A percentile compares a stretch with the other conserved stretches of the same genome.
Evolutionary conservation across 2,888 invertebrate species (phyloP).

Genomic region (Luperina nickerlii): DNA sequence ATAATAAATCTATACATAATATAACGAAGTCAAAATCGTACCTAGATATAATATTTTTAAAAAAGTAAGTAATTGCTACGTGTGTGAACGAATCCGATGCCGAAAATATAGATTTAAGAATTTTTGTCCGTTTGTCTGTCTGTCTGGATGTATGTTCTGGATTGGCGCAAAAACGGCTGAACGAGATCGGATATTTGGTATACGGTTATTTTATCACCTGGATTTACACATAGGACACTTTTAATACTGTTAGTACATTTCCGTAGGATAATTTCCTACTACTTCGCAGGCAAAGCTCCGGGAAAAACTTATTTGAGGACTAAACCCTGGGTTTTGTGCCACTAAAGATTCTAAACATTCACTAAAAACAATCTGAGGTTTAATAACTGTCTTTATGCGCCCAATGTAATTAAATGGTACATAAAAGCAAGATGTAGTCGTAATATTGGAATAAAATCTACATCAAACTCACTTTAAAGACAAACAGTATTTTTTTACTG

Average conservation of each 20-base stretch:
- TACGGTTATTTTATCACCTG: neutral
- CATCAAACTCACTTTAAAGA: conserved; percentile 39
- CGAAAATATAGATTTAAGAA: neutral
- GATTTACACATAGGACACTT: neutral
- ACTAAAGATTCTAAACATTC: neutral
- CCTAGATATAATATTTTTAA: neutral
- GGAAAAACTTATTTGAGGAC: neutral
- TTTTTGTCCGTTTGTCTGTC: neutral
- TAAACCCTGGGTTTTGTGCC: neutral
- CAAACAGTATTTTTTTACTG: conserved; percentile 35
- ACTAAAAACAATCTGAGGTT: neutral
- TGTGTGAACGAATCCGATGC: neutral
- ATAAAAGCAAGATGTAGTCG: conserved; percentile 35
- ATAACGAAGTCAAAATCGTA: neutral
- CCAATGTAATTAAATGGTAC: conserved; percentile 28
- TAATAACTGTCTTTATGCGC: conserved; percentile 21
- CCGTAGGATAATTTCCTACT: neutral
- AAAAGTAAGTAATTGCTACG: neutral
- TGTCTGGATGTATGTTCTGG: neutral
- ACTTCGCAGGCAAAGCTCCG: neutral
- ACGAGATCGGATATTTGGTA: neutral
- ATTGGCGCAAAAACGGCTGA: neutral
- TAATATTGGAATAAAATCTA: conserved; percentile 43
- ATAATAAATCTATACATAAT: too few species aligned
- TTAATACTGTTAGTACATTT: neutral